Percentiles rank a stretch among this genome's conserved stretches.
phyloP scores from a whole-genome alignment of 1,140 invertebrate species.

The Pogonognathellus flavescens region DNA sequence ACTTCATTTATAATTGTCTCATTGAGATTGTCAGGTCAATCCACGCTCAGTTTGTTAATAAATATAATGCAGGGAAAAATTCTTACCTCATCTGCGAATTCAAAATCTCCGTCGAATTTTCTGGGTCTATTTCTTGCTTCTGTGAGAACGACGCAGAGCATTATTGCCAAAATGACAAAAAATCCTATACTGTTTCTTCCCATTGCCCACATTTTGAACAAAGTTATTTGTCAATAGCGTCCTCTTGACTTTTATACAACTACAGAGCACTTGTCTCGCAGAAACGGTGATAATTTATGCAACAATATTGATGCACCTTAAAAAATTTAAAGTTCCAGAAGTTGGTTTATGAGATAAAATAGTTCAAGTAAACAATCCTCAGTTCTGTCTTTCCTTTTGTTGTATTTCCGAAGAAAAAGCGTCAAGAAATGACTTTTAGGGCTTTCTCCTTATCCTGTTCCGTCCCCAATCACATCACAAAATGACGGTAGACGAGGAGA shows the following conservation, averaged over 20 bases:
- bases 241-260: too few species aligned
- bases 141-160: constrained; percentile 65
- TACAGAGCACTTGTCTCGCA: too few species aligned
- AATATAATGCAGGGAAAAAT: too few species aligned
- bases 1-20: neutral
- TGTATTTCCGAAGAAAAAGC: constrained; percentile 14
- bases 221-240: neutral
- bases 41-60: too few species aligned
- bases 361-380: too few species aligned
- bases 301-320: neutral
- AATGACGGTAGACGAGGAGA: neutral
- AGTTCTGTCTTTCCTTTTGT: neutral
- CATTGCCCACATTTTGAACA: constrained; percentile 7
- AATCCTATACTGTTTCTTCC: constrained; percentile 15
- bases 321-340: neutral
- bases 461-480: constrained; percentile 41
- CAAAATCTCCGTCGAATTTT: constrained; percentile 80
- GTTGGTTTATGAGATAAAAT: neutral
- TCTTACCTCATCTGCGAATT: constrained; percentile 78
- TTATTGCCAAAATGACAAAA: constrained; percentile 39
- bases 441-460: constrained; percentile 41
- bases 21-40: neutral
- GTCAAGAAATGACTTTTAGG: constrained; percentile 39
- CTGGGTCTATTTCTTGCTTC: constrained; percentile 74
- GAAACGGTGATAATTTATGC: too few species aligned